A percentile compares a stretch with the other conserved stretches of the same genome.
Evolutionary conservation across 2,113 vertebrate genomes (phyloP).

Genomic region (Ivindomyrus marchei): DNA sequence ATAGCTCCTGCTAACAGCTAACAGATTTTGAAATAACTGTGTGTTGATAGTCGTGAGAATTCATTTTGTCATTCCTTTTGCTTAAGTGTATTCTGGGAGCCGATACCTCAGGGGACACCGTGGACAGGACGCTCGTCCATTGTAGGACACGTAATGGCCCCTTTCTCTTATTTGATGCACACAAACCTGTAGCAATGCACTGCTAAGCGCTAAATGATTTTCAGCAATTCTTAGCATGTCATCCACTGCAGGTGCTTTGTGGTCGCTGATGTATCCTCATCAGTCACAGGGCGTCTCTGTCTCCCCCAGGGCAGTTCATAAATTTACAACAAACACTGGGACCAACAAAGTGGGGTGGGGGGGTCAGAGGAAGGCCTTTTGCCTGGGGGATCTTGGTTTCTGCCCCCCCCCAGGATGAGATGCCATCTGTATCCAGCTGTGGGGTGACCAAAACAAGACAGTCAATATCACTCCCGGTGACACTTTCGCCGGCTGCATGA

Average conservation of each 20-base stretch:
- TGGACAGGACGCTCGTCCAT: neutral
- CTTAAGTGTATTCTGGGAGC: neutral
- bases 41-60: neutral
- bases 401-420: neutral
- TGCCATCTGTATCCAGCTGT: neutral
- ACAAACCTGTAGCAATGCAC: neutral
- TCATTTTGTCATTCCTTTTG: neutral
- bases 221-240: neutral
- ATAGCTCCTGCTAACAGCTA: neutral
- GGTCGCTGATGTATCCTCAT: neutral
- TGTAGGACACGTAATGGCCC: neutral
- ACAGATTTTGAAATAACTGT: neutral
- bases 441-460: neutral
- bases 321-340: neutral
- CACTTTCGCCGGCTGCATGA: neutral
- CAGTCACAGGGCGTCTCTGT: neutral
- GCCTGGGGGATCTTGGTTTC: neutral
- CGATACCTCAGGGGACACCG: neutral
- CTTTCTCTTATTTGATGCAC: neutral
- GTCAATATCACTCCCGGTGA: neutral
- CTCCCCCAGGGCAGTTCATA: neutral
- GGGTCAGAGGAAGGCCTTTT: neutral
- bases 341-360: neutral
- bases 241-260: neutral
- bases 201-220: neutral